A percentile compares a stretch with the other conserved stretches of the same genome.
Conservation (phyloP, 2,888 invertebrate genomes). For the Cephus pygmeus region DNA sequence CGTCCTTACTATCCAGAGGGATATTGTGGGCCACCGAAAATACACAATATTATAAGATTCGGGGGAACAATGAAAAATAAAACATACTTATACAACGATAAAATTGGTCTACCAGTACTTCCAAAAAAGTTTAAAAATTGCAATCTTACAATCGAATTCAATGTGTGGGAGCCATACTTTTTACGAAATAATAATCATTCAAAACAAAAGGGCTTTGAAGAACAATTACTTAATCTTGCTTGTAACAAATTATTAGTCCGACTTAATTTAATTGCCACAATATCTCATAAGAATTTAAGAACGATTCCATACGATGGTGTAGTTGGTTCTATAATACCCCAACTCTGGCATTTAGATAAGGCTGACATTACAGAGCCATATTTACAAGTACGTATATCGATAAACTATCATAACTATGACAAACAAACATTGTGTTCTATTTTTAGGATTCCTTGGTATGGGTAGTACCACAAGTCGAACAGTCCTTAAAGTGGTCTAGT, state of each 20-base stretch:
- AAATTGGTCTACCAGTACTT: not conserved
- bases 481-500: not conserved
- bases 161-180: slow-evolving; percentile 13
- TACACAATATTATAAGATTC: slow-evolving; percentile 10
- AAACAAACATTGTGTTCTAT: not conserved
- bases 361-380: slow-evolving; percentile 15
- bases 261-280: not conserved
- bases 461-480: slow-evolving; percentile 5
- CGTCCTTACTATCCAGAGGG: slow-evolving; percentile 10
- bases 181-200: not conserved
- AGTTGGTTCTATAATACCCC: slow-evolving; percentile 2
- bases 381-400: slow-evolving; percentile 7
- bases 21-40: slow-evolving; percentile 10
- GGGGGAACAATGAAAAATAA: slow-evolving; percentile 1
- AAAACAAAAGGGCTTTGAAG: slow-evolving; percentile 2
- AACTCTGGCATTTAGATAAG: not conserved
- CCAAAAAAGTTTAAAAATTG: slow-evolving; percentile 16
- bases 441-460: not conserved
- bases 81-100: slow-evolving; percentile 8
- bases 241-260: not conserved
- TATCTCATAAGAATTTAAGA: not conserved
- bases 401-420: not conserved
- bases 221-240: not conserved
- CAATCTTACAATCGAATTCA: slow-evolving; percentile 6
- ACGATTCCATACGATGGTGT: not conserved